phyloP scores from a whole-genome alignment of 2,113 vertebrate species.

The Oceanodroma tethys region DNA sequence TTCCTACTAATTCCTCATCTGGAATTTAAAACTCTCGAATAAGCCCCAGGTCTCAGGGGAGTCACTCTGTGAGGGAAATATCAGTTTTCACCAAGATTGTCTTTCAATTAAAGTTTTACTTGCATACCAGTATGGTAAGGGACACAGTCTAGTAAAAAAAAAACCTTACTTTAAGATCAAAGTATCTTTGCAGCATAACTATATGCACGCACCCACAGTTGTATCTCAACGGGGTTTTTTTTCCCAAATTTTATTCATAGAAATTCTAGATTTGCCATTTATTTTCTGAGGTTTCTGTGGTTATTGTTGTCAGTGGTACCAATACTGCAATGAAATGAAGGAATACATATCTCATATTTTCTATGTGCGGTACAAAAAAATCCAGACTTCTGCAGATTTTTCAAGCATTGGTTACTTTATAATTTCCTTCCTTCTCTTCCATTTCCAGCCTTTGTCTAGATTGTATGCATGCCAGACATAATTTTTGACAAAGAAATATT shows the following conservation, averaged over 20 bases:
- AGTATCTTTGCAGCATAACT: not conserved
- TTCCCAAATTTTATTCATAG: not conserved
- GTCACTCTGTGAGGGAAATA: not conserved
- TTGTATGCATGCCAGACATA: conserved; percentile 18
- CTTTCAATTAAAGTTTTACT: not conserved
- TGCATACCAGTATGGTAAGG: not conserved
- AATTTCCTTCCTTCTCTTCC: conserved; percentile 28
- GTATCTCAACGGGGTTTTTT: not conserved
- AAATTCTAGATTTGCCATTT: conserved; percentile 9
- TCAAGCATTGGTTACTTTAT: conserved; percentile 12
- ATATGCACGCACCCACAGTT: rapidly evolving
- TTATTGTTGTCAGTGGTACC: not conserved
- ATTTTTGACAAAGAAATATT: conserved; percentile 29
- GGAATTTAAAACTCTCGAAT: not conserved
- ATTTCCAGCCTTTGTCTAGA: conserved; percentile 14
- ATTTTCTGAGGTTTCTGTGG: conserved; percentile 36
- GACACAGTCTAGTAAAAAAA: not conserved
- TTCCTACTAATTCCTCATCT: not conserved
- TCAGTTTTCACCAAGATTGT: not conserved
- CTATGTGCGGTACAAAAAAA: not conserved
- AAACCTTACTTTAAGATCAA: rapidly evolving
- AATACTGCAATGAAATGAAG: not conserved
- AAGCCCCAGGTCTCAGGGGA: not conserved
- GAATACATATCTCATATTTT: not conserved
- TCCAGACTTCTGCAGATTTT: conserved; percentile 46